These are phyloP conservation scores for Myiotriccus ornatus DNA, from an alignment of 2,797 vertebrate species.

Conservation along the genomic window DNA sequence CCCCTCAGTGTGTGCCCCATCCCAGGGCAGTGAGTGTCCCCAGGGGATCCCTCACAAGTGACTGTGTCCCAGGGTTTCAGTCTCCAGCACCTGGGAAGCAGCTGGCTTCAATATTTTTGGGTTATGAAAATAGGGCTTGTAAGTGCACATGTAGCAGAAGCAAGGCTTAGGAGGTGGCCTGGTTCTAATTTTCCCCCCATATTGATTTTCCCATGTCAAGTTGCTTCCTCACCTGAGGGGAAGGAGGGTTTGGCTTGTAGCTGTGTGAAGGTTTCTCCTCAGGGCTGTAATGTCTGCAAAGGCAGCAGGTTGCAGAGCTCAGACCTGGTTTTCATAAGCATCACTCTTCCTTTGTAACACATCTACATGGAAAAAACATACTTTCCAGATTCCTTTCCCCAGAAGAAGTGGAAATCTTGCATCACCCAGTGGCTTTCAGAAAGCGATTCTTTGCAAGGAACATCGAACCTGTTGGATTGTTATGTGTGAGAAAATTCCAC, in stretches of 20 bases:
- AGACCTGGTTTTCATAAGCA: not conserved
- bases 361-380: accelerated
- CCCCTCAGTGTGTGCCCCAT: accelerated
- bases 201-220: not conserved
- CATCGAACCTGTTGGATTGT: not conserved
- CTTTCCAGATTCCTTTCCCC: not conserved
- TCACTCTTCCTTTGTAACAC: not conserved
- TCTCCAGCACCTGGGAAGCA: not conserved
- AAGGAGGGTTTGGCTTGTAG: not conserved
- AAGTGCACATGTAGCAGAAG: not conserved
- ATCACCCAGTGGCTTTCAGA: not conserved
- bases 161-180: not conserved
- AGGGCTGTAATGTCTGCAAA: not conserved
- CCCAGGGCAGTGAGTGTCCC: not conserved
- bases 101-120: not conserved
- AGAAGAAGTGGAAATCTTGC: not conserved
- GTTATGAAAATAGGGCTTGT: not conserved
- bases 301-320: not conserved
- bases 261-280: not conserved
- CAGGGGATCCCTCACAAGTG: not conserved
- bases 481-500: not conserved
- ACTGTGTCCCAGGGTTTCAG: not conserved
- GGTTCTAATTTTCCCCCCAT: not conserved
- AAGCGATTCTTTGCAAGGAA: not conserved
- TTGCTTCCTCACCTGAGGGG: not conserved